Evolutionary conservation across 2,888 invertebrate species (phyloP).

Genomic region (Eugnorisma glareosa): DNA sequence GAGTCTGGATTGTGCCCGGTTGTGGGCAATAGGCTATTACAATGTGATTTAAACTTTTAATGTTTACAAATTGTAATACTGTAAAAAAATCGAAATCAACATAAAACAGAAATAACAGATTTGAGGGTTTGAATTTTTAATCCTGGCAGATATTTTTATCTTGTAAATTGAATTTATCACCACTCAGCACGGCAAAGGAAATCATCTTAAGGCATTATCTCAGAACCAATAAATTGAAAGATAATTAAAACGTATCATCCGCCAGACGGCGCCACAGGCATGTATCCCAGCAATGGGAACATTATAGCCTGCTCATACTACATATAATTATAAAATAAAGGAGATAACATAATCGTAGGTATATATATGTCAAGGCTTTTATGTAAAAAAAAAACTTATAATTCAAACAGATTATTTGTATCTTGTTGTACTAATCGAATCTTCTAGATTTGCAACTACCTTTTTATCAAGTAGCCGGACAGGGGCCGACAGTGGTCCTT

Average conservation of each 20-base stretch:
- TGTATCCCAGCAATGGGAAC: neutral
- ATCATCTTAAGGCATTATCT: neutral
- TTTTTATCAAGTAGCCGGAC: neutral
- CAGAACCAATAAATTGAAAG: neutral
- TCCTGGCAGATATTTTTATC: neutral
- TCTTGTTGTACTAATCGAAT: neutral
- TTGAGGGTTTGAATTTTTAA: neutral
- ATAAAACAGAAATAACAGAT: neutral
- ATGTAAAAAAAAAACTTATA: neutral
- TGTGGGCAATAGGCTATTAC: neutral
- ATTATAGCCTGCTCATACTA: neutral
- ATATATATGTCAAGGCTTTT: neutral
- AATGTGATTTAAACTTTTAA: neutral
- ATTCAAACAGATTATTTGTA: slow-evolving; percentile 17
- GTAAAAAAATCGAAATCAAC: neutral
- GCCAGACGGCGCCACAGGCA: neutral
- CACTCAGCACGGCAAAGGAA: neutral
- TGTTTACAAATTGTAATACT: neutral
- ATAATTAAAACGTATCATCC: neutral
- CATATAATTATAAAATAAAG: neutral
- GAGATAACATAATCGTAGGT: neutral
- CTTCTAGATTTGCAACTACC: neutral
- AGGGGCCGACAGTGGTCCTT: slow-evolving; percentile 28
- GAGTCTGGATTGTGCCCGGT: neutral
- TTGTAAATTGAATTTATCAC: neutral